phyloP scores from a whole-genome alignment of 2,113 vertebrate species.

The Triplophysa dalaica region DNA sequence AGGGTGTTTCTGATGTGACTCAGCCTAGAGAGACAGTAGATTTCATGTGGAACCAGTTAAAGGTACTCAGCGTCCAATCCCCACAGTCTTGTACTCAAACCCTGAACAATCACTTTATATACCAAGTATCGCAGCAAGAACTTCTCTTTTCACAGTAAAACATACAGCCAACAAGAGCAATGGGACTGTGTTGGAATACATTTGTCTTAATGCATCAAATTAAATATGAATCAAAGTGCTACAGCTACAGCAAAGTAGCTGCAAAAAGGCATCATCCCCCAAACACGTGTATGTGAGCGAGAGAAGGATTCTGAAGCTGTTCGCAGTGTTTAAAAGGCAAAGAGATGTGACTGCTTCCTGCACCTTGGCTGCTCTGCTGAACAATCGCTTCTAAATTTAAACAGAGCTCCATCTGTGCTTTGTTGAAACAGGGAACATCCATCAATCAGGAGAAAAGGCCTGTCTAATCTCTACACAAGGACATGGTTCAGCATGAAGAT shows the following conservation, averaged over 20 bases:
- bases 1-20: slow-evolving; percentile 10
- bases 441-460: slow-evolving; percentile 33
- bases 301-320: background rate
- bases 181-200: background rate
- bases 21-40: slow-evolving; percentile 8
- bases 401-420: slow-evolving; percentile 40
- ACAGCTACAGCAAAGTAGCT: background rate
- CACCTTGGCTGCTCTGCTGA: slow-evolving; percentile 30
- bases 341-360: slow-evolving; percentile 31
- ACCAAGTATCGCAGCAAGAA: background rate
- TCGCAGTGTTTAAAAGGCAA: slow-evolving; percentile 12
- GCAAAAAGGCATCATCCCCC: slow-evolving; percentile 5
- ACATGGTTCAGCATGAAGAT: slow-evolving; percentile 33
- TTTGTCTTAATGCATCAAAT: slow-evolving; percentile 22
- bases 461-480: slow-evolving; percentile 31
- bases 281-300: background rate
- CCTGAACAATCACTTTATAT: slow-evolving; percentile 4
- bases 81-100: slow-evolving; percentile 18
- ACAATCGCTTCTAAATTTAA: slow-evolving; percentile 43
- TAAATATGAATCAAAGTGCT: slow-evolving; percentile 29
- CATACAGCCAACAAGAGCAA: slow-evolving; percentile 17
- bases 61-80: background rate
- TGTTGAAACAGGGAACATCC: slow-evolving; percentile 34
- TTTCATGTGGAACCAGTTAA: slow-evolving; percentile 21
- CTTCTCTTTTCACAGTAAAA: slow-evolving; percentile 15